A percentile compares a stretch with the other conserved stretches of the same genome.
phyloP scores from a whole-genome alignment of 2,113 vertebrate species.

The Sander lucioperca region DNA sequence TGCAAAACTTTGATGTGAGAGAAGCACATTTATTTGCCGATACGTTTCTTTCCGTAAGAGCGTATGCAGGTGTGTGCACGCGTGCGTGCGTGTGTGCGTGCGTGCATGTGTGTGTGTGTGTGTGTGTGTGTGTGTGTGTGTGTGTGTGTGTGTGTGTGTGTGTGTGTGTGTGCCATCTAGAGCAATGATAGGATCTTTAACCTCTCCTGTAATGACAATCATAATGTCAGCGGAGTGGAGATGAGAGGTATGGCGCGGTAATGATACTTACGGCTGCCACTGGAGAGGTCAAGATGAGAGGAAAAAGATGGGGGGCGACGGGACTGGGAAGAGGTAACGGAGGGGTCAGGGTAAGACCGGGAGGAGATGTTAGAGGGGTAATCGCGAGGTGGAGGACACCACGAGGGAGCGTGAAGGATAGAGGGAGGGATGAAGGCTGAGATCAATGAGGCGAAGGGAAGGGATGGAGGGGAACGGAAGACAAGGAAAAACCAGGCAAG shows the following conservation, averaged over 20 bases:
- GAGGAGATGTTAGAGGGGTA: slow-evolving; percentile 35
- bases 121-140: neutral
- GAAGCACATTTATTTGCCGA: neutral
- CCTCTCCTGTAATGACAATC: slow-evolving; percentile 57
- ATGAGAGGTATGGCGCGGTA: slow-evolving; percentile 6
- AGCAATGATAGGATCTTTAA: slow-evolving; percentile 57
- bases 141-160: neutral
- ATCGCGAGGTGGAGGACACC: slow-evolving; percentile 39
- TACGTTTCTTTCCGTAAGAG: neutral
- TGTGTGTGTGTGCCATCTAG: neutral
- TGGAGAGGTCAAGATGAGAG: slow-evolving; percentile 38
- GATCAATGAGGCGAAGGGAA: neutral
- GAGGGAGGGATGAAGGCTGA: slow-evolving; percentile 14
- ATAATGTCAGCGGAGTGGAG: slow-evolving; percentile 20
- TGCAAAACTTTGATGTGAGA: neutral
- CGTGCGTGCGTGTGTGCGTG: neutral
- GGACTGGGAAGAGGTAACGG: slow-evolving; percentile 30
- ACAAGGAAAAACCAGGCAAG: neutral
- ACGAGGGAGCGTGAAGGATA: slow-evolving; percentile 29
- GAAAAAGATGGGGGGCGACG: slow-evolving; percentile 17
- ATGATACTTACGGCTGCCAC: slow-evolving; percentile 26
- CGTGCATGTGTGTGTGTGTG: neutral
- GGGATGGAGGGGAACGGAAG: neutral
- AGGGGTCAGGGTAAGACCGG: slow-evolving; percentile 52
- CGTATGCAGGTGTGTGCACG: too few relatives aligned